Evolutionary conservation across 2,888 invertebrate species (phyloP).

Genomic region (Acheta domesticus): DNA sequence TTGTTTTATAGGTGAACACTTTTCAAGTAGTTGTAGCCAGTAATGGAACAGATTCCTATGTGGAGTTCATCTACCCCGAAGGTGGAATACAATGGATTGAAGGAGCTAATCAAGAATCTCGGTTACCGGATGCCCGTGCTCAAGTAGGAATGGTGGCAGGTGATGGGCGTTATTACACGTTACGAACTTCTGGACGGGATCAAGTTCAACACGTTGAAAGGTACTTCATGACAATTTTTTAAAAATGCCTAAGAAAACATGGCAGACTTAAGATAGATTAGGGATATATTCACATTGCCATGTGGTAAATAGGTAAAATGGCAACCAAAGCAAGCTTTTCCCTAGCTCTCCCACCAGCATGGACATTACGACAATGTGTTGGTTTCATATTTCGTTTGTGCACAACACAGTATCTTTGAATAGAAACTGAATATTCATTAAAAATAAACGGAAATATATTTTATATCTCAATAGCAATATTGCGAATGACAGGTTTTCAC

Average conservation of each 20-base stretch:
- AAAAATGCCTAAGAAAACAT: conserved; percentile 32
- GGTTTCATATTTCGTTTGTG: too few species aligned
- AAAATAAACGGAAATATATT: too few species aligned
- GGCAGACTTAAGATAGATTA: too few species aligned
- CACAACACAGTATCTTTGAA: too few species aligned
- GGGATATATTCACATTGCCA: too few species aligned
- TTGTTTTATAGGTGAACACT: conserved; percentile 63
- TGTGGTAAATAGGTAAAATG: too few species aligned
- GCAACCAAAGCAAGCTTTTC: too few species aligned
- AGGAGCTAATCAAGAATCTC: conserved; percentile 61
- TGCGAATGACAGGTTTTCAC: too few species aligned
- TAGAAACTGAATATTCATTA: too few species aligned
- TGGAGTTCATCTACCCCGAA: conserved; percentile 81
- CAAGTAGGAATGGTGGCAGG: conserved; percentile 89
- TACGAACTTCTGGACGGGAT: conserved; percentile 90
- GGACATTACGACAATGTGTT: too few species aligned
- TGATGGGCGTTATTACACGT: conserved; percentile 69
- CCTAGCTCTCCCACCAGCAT: too few species aligned
- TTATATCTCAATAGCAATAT: too few species aligned
- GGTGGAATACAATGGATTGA: conserved; percentile 90
- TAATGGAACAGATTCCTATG: conserved; percentile 77
- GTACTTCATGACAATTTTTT: conserved; percentile 49
- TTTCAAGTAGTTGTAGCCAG: conserved; percentile 77
- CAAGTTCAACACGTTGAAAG: conserved; percentile 74
- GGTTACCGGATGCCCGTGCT: conserved; percentile 81